Conservation (phyloP, 1,140 invertebrate genomes). For the Ectropis grisescens region DNA sequence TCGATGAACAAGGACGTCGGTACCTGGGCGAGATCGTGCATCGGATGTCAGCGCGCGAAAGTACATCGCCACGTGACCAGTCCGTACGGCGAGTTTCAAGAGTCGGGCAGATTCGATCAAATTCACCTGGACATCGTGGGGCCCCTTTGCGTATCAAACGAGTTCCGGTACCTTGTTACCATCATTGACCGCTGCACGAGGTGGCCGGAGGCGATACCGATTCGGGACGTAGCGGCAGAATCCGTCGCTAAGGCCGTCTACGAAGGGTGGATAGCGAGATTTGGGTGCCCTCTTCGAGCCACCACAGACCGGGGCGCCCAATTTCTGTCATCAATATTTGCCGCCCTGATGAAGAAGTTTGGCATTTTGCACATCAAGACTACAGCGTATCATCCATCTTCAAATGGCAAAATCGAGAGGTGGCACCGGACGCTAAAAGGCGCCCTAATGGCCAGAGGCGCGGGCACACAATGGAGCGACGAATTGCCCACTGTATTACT, state of each 20-base stretch:
- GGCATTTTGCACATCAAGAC: too few relatives aligned
- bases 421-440: constrained; percentile 48
- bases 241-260: constrained; percentile 8
- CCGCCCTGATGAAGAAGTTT: too few relatives aligned
- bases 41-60: constrained; percentile 21
- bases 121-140: constrained; percentile 68
- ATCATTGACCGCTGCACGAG: constrained; percentile 35
- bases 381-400: constrained; percentile 28
- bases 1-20: constrained; percentile 24
- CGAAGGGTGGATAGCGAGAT: constrained; percentile 9
- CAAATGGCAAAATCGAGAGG: constrained; percentile 36
- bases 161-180: constrained; percentile 46
- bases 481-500: constrained; percentile 33
- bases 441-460: constrained; percentile 14
- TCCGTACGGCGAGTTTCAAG: constrained; percentile 5
- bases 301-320: constrained; percentile 44
- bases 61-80: constrained; percentile 6
- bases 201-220: constrained; percentile 42
- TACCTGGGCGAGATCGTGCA: constrained; percentile 27
- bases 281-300: constrained; percentile 24
- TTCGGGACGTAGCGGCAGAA: constrained; percentile 41
- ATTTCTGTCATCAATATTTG: too few relatives aligned
- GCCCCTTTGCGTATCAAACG: constrained; percentile 31
- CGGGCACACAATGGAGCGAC: constrained; percentile 19
- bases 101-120: constrained; percentile 38